phyloP scores from a whole-genome alignment of 2,888 invertebrate genomes.

The Eretmocerus hayati region DNA sequence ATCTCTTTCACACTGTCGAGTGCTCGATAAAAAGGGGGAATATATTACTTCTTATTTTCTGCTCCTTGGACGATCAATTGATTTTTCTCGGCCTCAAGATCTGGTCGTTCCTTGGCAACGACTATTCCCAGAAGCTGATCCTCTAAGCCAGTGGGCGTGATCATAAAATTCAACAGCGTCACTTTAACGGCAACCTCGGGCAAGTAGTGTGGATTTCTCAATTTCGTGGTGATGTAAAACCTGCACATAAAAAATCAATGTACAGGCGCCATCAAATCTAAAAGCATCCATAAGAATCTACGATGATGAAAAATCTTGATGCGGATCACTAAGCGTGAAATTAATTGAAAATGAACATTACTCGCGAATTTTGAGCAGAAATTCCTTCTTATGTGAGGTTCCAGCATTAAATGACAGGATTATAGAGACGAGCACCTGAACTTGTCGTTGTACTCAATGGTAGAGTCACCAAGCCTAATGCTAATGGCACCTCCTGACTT shows the following conservation, averaged over 20 bases:
- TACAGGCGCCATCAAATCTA: no score
- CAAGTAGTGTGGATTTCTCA: slow-evolving; percentile 88
- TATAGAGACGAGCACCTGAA: slow-evolving; percentile 66
- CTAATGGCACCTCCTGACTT: slow-evolving; percentile 78
- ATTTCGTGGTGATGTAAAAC: slow-evolving; percentile 88
- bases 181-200: slow-evolving; percentile 92
- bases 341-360: no score
- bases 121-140: slow-evolving; percentile 86
- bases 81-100: slow-evolving; percentile 85
- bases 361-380: no score
- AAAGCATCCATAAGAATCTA: no score
- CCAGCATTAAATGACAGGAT: no score
- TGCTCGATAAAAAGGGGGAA: no score
- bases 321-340: no score
- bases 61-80: slow-evolving; percentile 83
- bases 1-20: no score
- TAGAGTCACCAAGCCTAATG: slow-evolving; percentile 84
- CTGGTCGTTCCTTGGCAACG: slow-evolving; percentile 86
- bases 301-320: no score
- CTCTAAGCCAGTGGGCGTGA: slow-evolving; percentile 80
- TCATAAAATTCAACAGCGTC: slow-evolving; percentile 89
- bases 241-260: slow-evolving; percentile 53
- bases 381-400: no score
- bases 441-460: slow-evolving; percentile 80
- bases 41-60: slow-evolving; percentile 66